Base-by-base conservation (phyloP, 2,888 invertebrate species). In the Silvanus unidentatus region DNA sequence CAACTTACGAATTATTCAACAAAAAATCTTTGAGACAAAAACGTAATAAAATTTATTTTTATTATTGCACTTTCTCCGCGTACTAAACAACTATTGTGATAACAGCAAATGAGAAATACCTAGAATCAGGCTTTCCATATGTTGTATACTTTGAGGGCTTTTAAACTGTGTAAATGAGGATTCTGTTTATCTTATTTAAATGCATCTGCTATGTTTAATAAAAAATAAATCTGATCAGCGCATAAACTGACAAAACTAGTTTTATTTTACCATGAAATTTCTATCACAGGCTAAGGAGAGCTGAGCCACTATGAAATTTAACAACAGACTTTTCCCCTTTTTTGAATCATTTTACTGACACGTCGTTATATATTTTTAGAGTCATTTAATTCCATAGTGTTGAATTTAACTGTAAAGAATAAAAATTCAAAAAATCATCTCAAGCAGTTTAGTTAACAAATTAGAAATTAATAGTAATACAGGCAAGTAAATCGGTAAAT, bases 271-370 rank as follows among this genome's bases (percentile, higher is more conserved):
- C 22, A 22, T 22, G 53, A 52, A 37, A 57, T 48, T 59, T 66
- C 65, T 70, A 70, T 70, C 70, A 70, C 69, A 70, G 69, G 68
- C 66, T 67, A 65, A 45, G 64, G 63, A 65, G 64, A 65, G 66
- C 65, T 64, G 65, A 37, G 22, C 22, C 22, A 22, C 22, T 22
- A 22, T 22, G 22, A 22, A 22, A 22, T 22, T 22, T 22, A 22
- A 22, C 22, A 22, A 22, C 22, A 12, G 5, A 32, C 13, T 5
- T 32, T 3, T 32, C 4, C 13, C n/a, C 4, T 32, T 32, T 32
- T 32, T 8, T 32, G 4, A 32, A 32, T 32, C 5, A 12, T 32
- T 12, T 12, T 5, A 32, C 32, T 3, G n/a, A 32, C 13, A 8
- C 6, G 28, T 9, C 8, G 8, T 28, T n/a, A 5, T 22, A 5